Evolutionary conservation across 2,113 vertebrate species (phyloP), one percentile per base, ranked within the genome.

Genomic region (Ceratotherium simum): DNA sequence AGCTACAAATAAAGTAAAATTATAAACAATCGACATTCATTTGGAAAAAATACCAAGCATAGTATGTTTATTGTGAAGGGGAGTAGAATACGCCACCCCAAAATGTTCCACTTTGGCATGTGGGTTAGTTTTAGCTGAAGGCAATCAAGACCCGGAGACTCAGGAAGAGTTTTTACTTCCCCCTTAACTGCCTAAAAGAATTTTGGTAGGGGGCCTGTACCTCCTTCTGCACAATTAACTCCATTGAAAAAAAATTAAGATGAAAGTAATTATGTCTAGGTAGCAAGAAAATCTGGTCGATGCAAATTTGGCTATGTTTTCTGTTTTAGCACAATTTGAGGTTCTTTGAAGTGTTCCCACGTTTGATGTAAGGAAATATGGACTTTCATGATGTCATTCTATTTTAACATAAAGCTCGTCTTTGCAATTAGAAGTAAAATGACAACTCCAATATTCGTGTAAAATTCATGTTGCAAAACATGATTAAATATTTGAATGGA

Each of bases 381-480:
- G 48, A 65, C 11, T 46, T 16, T 95, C 16, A 48, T 56, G 6
- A 14, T 56, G 29, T 39, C 31, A 60, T 3, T 31, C 7, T 65
- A 3, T 80, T 54, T 64, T 31, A 73, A 64, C 9, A 72, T 4
- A 64, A 69, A 80, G 33, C 10, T 27, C 18, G 3, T 25, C 56
- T 86, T 39, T 54, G 29, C 27, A 62, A 54, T 80, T 42, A 72
- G 42, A 91, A 86, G 42, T 72, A 69, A 17, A 84, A 42, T 67
- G 67, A 29, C 27, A 39, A 10, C n/a, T 72, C 21, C 0, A 1
- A 39, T 64, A 48, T 85, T 39, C 2, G 0, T 16, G 2, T 54
- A 46, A 39, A 79, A 80, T 56, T 72, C 21, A 56, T 36, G 29
- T 46, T 64, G 9, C 0, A 90, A 56, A 42, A 17, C 62, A 84